phyloP scores from a whole-genome alignment of 2,113 vertebrate species.

The Megaceryle torquata region DNA sequence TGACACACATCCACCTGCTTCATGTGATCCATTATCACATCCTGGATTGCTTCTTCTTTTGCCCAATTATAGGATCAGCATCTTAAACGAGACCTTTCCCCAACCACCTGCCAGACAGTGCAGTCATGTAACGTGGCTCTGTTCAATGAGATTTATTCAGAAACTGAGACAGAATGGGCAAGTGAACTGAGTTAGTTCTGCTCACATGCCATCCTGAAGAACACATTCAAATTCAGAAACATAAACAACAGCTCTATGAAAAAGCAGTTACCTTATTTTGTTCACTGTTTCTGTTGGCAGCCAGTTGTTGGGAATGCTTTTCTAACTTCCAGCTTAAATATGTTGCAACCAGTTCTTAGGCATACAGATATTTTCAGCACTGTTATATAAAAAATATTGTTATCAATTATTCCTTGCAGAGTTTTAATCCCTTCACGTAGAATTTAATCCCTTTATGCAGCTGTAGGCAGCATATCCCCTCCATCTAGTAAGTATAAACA shows the following conservation, averaged over 20 bases:
- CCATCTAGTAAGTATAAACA: background rate
- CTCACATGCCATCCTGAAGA: background rate
- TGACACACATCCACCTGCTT: accelerated
- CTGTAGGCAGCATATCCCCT: background rate
- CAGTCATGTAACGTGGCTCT: accelerated
- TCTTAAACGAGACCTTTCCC: background rate
- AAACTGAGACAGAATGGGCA: background rate
- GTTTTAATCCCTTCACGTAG: background rate
- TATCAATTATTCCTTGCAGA: background rate
- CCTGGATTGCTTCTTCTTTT: background rate
- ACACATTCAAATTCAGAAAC: background rate
- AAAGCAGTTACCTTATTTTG: background rate
- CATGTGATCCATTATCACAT: background rate
- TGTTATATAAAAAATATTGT: background rate
- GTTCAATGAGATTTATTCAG: background rate
- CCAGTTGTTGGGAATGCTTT: background rate
- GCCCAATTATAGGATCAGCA: background rate
- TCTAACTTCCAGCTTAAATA: background rate
- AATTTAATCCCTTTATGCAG: background rate
- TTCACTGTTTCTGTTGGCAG: background rate
- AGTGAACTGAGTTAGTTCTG: background rate
- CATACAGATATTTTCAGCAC: background rate
- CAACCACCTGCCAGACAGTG: background rate
- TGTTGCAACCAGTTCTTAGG: background rate
- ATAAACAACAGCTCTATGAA: background rate